phyloP scores from a whole-genome alignment of 2,888 invertebrate species.

The Drosophila multiciliata region DNA sequence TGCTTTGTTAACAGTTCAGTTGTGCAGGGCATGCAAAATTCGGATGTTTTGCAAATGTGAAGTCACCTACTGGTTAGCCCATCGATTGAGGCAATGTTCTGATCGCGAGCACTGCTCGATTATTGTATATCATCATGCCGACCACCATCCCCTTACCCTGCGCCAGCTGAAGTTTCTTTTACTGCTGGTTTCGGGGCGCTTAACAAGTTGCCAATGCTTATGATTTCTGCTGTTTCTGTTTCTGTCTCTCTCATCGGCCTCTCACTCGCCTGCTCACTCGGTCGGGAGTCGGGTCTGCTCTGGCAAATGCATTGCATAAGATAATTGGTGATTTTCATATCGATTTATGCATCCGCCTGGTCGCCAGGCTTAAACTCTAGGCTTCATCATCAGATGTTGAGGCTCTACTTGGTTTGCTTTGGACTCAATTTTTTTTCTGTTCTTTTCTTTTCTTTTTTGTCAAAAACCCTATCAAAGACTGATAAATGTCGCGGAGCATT shows the following conservation, averaged over 20 bases:
- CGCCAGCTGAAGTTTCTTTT: constrained; percentile 6
- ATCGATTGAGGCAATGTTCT: constrained; percentile 69
- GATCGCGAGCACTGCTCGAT: constrained; percentile 69
- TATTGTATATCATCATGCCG: constrained; percentile 75
- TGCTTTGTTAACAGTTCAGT: not conserved
- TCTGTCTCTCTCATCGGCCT: constrained; percentile 1
- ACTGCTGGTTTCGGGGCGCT: constrained; percentile 46
- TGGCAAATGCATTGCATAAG: constrained; percentile 66
- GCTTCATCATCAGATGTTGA: constrained; percentile 10
- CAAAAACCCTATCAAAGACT: constrained; percentile 55
- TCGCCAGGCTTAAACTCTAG: constrained; percentile 39
- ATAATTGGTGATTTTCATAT: constrained; percentile 82
- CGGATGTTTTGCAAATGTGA: constrained; percentile 7
- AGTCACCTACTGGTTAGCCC: constrained; percentile 38
- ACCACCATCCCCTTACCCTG: not conserved
- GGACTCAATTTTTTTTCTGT: not conserved
- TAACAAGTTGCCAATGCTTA: constrained; percentile 74
- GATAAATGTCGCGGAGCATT: constrained; percentile 62
- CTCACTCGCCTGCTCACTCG: not conserved
- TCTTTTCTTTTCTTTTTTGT: constrained; percentile 24
- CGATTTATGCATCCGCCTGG: constrained; percentile 83
- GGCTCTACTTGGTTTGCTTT: constrained; percentile 21
- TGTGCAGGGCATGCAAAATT: constrained; percentile 26
- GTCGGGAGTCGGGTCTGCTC: constrained; percentile 11
- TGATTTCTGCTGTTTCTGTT: constrained; percentile 54